Base-by-base conservation (phyloP, 2,888 invertebrate genomes). In the Caenorhabditis drosophilae region DNA sequence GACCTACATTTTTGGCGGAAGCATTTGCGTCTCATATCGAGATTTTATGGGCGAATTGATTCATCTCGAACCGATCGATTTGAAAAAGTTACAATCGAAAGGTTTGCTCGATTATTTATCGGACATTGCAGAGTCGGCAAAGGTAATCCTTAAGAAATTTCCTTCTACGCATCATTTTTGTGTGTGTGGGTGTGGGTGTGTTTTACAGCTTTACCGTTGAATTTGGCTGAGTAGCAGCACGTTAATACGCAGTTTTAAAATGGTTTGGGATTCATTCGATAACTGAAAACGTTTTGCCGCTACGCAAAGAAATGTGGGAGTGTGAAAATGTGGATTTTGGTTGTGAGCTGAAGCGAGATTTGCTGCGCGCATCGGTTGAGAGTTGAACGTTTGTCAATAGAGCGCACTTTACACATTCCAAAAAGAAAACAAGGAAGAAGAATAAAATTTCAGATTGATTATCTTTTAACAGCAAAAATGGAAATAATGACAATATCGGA, bases 81-180 rank as follows among this genome's bases (percentile, higher is more conserved):
- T 81, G 55, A 82, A 82, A 56, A 77, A 74, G 34, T 64, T 82
- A 46, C 82, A 82, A 59, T 70, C 79, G 6, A 82, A 82, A 49
- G 78, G 78, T 49, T 63, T 82, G 15, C 59, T 69, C 35, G 82
- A 82, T 47, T 82, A 82, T 46, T 46, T 82, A 48, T 52, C 76
- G 1, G 82, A 82, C 50, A 81, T 82, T 49, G 80, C 80, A 4
- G 67, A 70, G 23, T 76, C 80, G 2, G 79, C 81, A 41, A 79
- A 81, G 59, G 76, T n/a, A n/a, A n/a, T n/a, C n/a, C n/a, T n/a
- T n/a, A n/a, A n/a, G n/a, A n/a, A n/a, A n/a, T n/a, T n/a, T n/a
- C n/a, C n/a, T n/a, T n/a, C n/a, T n/a, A n/a, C n/a, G n/a, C n/a
- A n/a, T n/a, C n/a, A n/a, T n/a, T n/a, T n/a, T n/a, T n/a, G n/a